Evolutionary conservation across 2,113 vertebrate genomes (phyloP).

Genomic region (Hippocampus mohnikei): DNA sequence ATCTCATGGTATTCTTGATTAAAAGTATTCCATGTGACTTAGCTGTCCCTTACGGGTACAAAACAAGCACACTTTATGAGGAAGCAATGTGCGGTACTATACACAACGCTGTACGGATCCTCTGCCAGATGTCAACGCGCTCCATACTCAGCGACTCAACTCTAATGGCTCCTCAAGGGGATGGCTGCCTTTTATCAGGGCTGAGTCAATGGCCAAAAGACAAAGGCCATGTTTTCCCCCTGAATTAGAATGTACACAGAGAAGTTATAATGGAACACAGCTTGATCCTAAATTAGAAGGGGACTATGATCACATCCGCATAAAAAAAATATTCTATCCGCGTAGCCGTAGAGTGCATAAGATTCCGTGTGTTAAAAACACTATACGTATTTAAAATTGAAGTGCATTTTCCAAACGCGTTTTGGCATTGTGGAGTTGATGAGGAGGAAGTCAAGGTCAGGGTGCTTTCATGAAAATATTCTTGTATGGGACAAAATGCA

Average conservation of each 20-base stretch:
- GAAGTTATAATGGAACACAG: not conserved
- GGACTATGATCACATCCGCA: not conserved
- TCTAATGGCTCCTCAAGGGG: not conserved
- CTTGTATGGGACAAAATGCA: not conserved
- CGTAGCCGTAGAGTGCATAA: not conserved
- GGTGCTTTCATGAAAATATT: not conserved
- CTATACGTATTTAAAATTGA: not conserved
- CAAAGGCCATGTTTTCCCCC: conserved; percentile 17
- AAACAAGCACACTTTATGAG: not conserved
- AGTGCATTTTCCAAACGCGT: not conserved
- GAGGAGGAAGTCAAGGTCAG: not conserved
- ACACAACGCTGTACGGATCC: conserved; percentile 1
- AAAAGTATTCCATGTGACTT: conserved; percentile 16
- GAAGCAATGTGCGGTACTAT: no score
- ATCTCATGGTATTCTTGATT: conserved; percentile 17
- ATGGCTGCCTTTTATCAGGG: conserved; percentile 18
- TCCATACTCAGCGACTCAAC: not conserved
- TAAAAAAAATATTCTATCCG: not conserved
- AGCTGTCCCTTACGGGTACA: not conserved
- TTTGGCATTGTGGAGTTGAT: not conserved
- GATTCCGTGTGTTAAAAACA: not conserved
- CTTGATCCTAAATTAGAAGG: not conserved
- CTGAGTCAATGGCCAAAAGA: conserved; percentile 26
- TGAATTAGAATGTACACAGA: conserved; percentile 12
- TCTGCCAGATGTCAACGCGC: not conserved